Percentiles rank a stretch among this genome's conserved stretches.
Evolutionary conservation across 2,113 vertebrate genomes (phyloP).

Genomic region (Zootoca vivipara): DNA sequence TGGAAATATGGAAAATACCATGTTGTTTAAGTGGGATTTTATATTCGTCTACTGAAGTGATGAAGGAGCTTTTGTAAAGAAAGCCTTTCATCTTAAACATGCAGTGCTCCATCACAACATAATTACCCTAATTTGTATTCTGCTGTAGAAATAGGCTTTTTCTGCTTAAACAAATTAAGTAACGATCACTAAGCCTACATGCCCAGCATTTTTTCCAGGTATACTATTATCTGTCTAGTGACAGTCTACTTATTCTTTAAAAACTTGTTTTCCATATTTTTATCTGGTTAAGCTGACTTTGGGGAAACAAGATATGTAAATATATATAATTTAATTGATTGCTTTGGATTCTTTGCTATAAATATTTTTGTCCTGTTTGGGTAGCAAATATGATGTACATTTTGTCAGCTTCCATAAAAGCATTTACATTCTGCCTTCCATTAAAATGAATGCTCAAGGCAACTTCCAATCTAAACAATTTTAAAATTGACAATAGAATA

Average conservation of each 20-base stretch:
- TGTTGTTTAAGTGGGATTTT: conserved; percentile 69
- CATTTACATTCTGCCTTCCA: neutral
- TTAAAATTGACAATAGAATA: neutral
- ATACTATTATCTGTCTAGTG: conserved; percentile 65
- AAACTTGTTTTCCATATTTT: conserved; percentile 28
- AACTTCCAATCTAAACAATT: neutral
- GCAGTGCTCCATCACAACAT: conserved; percentile 68
- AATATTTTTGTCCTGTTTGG: neutral
- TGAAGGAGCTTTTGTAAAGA: conserved; percentile 70
- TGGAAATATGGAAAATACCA: conserved; percentile 66
- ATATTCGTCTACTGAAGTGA: conserved; percentile 67
- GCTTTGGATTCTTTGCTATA: neutral
- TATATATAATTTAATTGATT: neutral
- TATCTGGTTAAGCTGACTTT: neutral
- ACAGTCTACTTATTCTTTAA: conserved; percentile 54
- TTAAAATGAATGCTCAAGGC: neutral
- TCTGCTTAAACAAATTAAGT: conserved; percentile 74
- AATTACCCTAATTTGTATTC: conserved; percentile 78
- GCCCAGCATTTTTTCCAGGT: conserved; percentile 63
- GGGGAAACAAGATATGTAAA: neutral
- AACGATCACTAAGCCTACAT: conserved; percentile 66
- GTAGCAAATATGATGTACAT: neutral
- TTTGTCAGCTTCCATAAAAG: neutral
- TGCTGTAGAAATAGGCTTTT: conserved; percentile 68
- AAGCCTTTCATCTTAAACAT: conserved; percentile 73